Base-by-base conservation (phyloP, 2,113 vertebrate species). In the Rafetus swinhoei region DNA sequence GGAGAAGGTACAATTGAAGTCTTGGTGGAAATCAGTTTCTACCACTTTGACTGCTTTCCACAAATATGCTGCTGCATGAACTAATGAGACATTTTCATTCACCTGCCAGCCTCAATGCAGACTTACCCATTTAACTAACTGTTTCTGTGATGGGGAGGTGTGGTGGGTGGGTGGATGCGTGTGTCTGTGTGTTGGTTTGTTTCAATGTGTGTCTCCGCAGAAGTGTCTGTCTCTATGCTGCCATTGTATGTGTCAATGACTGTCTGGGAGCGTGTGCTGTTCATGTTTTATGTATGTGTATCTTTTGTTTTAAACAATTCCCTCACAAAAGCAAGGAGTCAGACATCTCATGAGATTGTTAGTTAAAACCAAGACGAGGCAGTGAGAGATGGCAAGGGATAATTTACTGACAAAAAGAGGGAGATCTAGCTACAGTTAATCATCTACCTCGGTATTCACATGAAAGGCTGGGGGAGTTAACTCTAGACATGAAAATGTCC, bases 151-250 rank as follows among this genome's bases (percentile, higher is more conserved):
- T 16, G 29, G 62, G 7, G 62, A 21, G 57, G 32, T 21, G 94
- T 95, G 82, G 79, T 89, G 90, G 90, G 93, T 96, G 97, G 86
- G 94, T 97, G 94, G 95, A 94, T 93, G 93, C 96, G 93, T 94
- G 91, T 93, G 95, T 91, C 94, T 96, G 97, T 93, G 95, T 97
- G 96, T 94, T 97, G 95, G 94, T 97, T 97, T 95, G 94, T 93
- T 83, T 97, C 97, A 97, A 84, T 87, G 93, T 95, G 39, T 45
- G 55, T 95, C 95, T 90, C 86, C 87, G 6, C 24, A 89, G 92
- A 96, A 94, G 93, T 93, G 57, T 65, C 90, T 77, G 88, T 94
- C 94, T 96, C 93, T 93, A 83, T 95, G 95, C 25, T 72, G 65
- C 65, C 35, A n/a, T 35, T 18, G 19, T 35, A 72, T 35, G 27